Evolutionary conservation across 2,113 vertebrate species (phyloP), one percentile per base, ranked within the genome.

Genomic region (Pogonocichla stellata): DNA sequence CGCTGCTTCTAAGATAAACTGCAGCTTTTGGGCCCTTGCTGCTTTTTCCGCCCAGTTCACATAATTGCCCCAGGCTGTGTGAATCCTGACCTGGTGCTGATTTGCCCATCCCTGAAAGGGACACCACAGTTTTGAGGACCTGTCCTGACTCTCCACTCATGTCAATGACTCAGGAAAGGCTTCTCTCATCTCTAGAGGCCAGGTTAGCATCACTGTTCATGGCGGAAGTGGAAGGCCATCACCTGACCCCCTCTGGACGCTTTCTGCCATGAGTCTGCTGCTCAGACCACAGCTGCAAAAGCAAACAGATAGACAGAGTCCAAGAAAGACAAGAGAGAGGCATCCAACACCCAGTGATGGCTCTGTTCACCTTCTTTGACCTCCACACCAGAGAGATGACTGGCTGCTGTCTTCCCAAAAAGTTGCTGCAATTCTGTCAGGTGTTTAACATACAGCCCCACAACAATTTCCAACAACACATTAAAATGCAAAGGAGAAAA

Each of bases 401-500:
- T 48, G 64, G 65, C 57, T 67, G 56, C 47, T 58, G 34, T 92
- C 92, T 91, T 95, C 73, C n/a, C n/a, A 45, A 53, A 88, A 88
- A 90, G 85, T 56, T 67, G 71, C 65, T 53, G 75, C 88, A 84
- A 1, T 78, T 90, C 80, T 71, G 69, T 72, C 75, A 90, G n/a
- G 47, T 92, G 60, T 91, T 95, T 90, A 70, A 66, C 94, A 91
- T 45, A 91, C 19, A 60, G 69, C 45, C 82, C 69, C 92, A 92
- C 60, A 74, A 50, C 40, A 47, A 74, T 43, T 94, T 80, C 51
- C 61, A 93, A 86, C 71, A 88, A 57, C 80, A 79, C n/a, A 92
- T 96, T 95, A 92, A 96, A 93, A 94, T 93, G 90, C 90, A 88
- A 71, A 93, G 64, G 64, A 95, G 80, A 80, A 74, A 88, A 91